Base-by-base conservation (phyloP, 2,113 vertebrate species). In the Thermophis baileyi region DNA sequence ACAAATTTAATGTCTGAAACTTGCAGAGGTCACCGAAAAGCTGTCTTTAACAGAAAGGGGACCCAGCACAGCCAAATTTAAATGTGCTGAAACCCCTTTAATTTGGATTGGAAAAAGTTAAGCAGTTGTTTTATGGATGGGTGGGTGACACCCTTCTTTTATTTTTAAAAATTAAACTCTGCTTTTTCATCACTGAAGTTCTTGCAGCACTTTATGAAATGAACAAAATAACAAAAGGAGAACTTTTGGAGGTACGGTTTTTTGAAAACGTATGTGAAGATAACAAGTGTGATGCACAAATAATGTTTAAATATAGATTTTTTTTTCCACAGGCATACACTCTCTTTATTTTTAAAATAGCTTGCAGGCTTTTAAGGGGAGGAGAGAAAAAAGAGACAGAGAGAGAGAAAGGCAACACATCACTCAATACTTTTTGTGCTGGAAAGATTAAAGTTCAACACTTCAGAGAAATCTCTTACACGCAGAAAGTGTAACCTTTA, bases 381-480 rank as follows among this genome's bases (percentile, higher is more conserved):
- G 87, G 91, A 6, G 63, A 91, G 94, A 91, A 16, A 40, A 74
- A 18, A 40, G n/a, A 74, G 14, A 20, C 14, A 35, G 2, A 20
- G 6, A 35, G 2, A 74, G 16, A 96, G 74, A 96, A 95, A 96
- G 85, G 87, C 89, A 95, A 92, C 49, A 54, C 91, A 95, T 94
- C 49, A 6, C 54, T 25, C 93, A 63, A 94, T 53, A 89, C 90
- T 46, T 90, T 90, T 94, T 91, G 94, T 96, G 53, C 93, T 85
- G 40, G 87, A 95, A 95, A 95, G 60, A 93, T 94, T 93, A 95
- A 95, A 91, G 95, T 85, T 92, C 92, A 91, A 54, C 93, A 92
- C 85, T 94, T 96, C 94, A 96, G 94, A 96, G 89, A 95, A 89
- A 96, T 95, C 93, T 94, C 94, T 94, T 47, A 94, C 93, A 91